Conservation (phyloP, 2,888 invertebrate species). For the Xylota sylvarum region DNA sequence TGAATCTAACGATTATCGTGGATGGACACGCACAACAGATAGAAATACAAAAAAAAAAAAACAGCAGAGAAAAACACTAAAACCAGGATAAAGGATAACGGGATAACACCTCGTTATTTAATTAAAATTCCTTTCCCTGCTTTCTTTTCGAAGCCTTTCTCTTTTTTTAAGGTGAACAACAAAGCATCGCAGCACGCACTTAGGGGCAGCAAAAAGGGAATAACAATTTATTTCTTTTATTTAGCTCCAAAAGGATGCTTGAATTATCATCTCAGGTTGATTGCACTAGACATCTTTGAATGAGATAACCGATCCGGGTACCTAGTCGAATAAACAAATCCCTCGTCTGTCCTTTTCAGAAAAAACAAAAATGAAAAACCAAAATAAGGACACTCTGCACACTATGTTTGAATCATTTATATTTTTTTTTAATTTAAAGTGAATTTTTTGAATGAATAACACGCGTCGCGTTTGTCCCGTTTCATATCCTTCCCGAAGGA, state of each 20-base stretch:
- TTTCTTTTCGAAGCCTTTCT: constrained; percentile 11
- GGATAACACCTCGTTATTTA: constrained; percentile 65
- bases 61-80: neutral
- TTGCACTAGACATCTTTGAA: constrained; percentile 45
- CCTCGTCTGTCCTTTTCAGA: neutral
- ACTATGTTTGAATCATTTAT: no score
- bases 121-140: constrained; percentile 52
- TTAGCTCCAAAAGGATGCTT: constrained; percentile 35
- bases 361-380: no score
- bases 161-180: constrained; percentile 13
- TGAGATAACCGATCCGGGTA: constrained; percentile 19
- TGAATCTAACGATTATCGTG: constrained; percentile 53
- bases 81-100: constrained; percentile 27
- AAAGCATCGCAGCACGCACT: constrained; percentile 20
- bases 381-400: no score
- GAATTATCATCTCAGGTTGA: constrained; percentile 56
- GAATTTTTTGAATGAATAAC: constrained; percentile 3
- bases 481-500: constrained; percentile 70
- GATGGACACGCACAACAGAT: constrained; percentile 61
- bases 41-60: neutral
- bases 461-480: constrained; percentile 61
- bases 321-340: constrained; percentile 1
- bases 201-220: neutral
- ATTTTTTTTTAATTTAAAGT: constrained; percentile 15
- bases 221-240: constrained; percentile 14